These are phyloP conservation scores for Nysson spinosus DNA, from an alignment of 2,888 invertebrate species.

Conservation along the genomic window DNA sequence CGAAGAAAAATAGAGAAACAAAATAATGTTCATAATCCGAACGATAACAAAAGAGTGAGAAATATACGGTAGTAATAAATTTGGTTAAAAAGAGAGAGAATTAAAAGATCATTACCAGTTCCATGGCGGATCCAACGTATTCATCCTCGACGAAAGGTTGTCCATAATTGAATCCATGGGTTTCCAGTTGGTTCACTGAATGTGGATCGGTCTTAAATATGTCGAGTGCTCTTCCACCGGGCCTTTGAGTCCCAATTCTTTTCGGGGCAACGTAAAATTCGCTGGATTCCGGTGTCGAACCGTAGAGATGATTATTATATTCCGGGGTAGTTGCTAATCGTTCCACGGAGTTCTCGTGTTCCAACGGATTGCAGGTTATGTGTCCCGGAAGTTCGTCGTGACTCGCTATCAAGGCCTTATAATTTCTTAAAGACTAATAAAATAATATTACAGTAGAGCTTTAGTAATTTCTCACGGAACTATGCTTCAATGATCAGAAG, in stretches of 20 bases:
- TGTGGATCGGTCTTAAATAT: constrained; percentile 28
- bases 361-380: constrained; percentile 37
- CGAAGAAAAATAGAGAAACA: too few relatives aligned
- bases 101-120: constrained; percentile 70
- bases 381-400: constrained; percentile 40
- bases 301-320: constrained; percentile 38
- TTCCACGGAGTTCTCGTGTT: constrained; percentile 26
- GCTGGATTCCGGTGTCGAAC: constrained; percentile 44
- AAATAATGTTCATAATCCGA: too few relatives aligned
- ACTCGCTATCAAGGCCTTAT: constrained; percentile 36
- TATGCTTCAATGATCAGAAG: too few relatives aligned
- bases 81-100: background rate
- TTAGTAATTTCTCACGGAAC: too few relatives aligned
- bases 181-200: constrained; percentile 46
- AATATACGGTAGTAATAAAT: too few relatives aligned
- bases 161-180: constrained; percentile 42
- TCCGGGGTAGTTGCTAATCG: constrained; percentile 17
- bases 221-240: constrained; percentile 16
- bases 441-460: background rate
- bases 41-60: too few relatives aligned
- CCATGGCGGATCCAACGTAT: constrained; percentile 73
- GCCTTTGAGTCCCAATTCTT: constrained; percentile 4
- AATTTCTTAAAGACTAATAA: constrained; percentile 38
- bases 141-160: constrained; percentile 60
- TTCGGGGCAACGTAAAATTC: constrained; percentile 17